These are phyloP conservation scores for Ptychobarbus kaznakovi DNA, from an alignment of 2,797 vertebrate species.

Conservation along the genomic window DNA sequence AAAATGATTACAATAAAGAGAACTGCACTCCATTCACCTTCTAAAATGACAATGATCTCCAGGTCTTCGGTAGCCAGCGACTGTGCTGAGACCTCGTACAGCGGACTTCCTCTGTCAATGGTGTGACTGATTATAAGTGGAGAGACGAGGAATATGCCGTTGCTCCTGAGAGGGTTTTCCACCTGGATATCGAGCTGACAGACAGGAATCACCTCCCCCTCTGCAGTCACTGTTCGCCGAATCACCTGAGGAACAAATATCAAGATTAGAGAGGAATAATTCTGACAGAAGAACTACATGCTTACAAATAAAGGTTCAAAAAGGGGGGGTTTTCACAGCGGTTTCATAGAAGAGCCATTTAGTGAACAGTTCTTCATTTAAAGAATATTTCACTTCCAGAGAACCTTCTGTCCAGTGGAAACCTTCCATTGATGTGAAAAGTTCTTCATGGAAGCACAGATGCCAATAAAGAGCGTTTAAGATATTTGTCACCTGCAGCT, in stretches of 20 bases:
- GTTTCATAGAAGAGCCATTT: background rate
- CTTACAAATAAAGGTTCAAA: background rate
- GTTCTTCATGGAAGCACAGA: background rate
- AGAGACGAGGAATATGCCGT: slow-evolving; percentile 95
- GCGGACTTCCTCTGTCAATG: slow-evolving; percentile 90
- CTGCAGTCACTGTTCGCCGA: slow-evolving; percentile 87
- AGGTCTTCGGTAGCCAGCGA: slow-evolving; percentile 87
- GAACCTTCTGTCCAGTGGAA: background rate
- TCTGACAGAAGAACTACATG: background rate
- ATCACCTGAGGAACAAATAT: slow-evolving; percentile 78
- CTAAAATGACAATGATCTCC: slow-evolving; percentile 94
- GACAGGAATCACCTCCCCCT: slow-evolving; percentile 95
- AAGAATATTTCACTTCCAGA: background rate
- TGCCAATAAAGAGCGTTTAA: background rate
- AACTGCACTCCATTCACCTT: slow-evolving; percentile 74
- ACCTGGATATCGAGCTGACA: slow-evolving; percentile 96
- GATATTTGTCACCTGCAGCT: slow-evolving; percentile 84
- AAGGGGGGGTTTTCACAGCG: background rate
- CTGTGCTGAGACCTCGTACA: slow-evolving; percentile 91
- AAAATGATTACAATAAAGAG: background rate
- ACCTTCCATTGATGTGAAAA: background rate
- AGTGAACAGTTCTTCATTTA: background rate
- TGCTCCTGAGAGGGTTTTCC: slow-evolving; percentile 94
- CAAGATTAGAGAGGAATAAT: background rate
- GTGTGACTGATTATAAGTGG: slow-evolving; percentile 94